Evolutionary conservation across 1,140 invertebrate genomes (phyloP).

Genomic region (Drosophila rhopaloa): DNA sequence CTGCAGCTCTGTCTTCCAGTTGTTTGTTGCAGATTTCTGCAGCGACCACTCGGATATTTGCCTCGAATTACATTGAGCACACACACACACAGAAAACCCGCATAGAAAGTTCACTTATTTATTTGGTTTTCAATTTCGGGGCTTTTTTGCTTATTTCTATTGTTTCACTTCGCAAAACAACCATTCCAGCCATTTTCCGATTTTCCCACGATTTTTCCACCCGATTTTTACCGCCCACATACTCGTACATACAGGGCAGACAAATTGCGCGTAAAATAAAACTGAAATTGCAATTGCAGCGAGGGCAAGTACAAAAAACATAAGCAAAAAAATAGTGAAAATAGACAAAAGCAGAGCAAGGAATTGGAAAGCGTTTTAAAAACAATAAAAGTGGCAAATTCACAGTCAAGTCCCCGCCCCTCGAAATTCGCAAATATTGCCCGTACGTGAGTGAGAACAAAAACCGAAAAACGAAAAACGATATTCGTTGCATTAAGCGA

Average conservation of each 20-base stretch:
- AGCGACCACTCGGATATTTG: conserved; percentile 43
- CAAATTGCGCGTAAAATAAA: conserved; percentile 67
- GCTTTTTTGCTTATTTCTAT: conserved; percentile 28
- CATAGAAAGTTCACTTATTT: conserved; percentile 54
- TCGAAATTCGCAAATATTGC: conserved; percentile 51
- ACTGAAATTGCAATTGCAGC: conserved; percentile 48
- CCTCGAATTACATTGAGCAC: conserved; percentile 46
- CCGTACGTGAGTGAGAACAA: conserved; percentile 32
- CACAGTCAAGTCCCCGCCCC: conserved; percentile 18
- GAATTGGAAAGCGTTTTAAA: conserved; percentile 62
- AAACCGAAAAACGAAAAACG: conserved; percentile 20
- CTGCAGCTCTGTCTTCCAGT: conserved; percentile 10
- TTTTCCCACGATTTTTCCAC: conserved; percentile 11
- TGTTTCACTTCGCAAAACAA: conserved; percentile 20
- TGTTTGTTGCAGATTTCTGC: conserved; percentile 45
- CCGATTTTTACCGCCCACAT: background rate
- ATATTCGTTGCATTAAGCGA: conserved; percentile 49
- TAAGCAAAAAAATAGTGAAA: conserved; percentile 15
- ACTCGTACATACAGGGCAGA: conserved; percentile 24
- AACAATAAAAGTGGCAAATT: conserved; percentile 63
- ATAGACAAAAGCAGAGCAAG: conserved; percentile 27
- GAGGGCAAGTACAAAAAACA: background rate
- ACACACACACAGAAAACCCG: conserved; percentile 12
- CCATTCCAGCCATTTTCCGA: background rate
- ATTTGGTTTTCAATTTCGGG: conserved; percentile 59